Base-by-base conservation (phyloP, 2,113 vertebrate species). In the Seriola rivoliana region DNA sequence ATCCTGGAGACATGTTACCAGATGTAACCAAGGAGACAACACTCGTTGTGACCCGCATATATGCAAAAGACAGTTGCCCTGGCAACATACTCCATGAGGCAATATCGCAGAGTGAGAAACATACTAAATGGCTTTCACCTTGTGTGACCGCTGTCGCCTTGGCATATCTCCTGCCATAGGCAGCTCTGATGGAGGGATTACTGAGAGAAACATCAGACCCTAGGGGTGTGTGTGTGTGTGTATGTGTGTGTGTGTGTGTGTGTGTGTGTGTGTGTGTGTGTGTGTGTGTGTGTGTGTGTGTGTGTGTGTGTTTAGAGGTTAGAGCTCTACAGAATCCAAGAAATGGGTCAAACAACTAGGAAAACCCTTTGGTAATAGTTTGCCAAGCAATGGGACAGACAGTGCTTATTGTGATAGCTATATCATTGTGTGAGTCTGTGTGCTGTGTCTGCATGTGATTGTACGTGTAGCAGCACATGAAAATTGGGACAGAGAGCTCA, bases 1-100 rank as follows among this genome's bases (percentile, higher is more conserved):
- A 90, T 67, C 93, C 97, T 98, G 78, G 72, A 72, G 85, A 85
- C 55, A 52, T 60, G 71, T 78, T 64, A 64, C 46, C 88, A 78
- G 66, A 76, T 50, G 89, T 95, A 88, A 92, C 91, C 78, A 85
- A 67, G 78, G 82, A 83, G 87, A 91, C 77, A 71, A 68, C 67
- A 54, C 69, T 84, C 36, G 25, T 75, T 77, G 81, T 72, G 74
- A 92, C 81, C 70, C 21, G 8, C 62, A 77, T 66, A 93, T 87
- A 87, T 86, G 85, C 64, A 82, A 82, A 86, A 74, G 69, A 84
- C 81, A 34, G 90, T 94, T 91, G 54, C 89, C 92, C 71, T 82
- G 13, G 91, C 83, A 90, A 95, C 89, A 36, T 44, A 38, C 78
- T 81, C 44, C 42, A 50, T 25, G 36, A 87, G 71, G 81, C 82